A percentile compares a stretch with the other conserved stretches of the same genome.
phyloP scores from a whole-genome alignment of 2,113 vertebrate genomes.

The Crotalus helleri region DNA sequence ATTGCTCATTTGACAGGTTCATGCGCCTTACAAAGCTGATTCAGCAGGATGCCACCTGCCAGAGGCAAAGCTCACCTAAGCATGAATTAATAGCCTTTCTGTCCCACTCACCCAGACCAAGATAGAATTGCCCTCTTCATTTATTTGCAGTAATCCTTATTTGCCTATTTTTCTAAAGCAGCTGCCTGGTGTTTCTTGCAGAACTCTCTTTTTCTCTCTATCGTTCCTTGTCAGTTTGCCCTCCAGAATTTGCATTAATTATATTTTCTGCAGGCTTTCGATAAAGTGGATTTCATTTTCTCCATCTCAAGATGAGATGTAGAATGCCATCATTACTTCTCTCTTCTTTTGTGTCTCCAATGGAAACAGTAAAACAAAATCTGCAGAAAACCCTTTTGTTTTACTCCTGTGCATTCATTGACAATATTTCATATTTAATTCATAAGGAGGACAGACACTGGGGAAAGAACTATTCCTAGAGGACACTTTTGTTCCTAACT shows the following conservation, averaged over 20 bases:
- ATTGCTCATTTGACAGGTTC: neutral
- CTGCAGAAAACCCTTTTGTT: neutral
- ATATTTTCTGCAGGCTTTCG: neutral
- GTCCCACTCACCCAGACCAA: neutral
- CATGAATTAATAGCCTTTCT: neutral
- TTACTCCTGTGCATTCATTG: neutral
- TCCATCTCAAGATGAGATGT: conserved; percentile 7
- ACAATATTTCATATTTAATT: conserved; percentile 24
- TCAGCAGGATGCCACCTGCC: neutral
- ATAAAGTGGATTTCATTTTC: neutral
- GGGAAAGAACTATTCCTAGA: neutral
- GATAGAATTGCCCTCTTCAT: neutral
- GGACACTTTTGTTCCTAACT: neutral
- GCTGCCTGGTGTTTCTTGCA: too few relatives aligned
- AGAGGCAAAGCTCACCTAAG: neutral
- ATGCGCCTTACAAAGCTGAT: neutral
- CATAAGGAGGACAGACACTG: conserved; percentile 11
- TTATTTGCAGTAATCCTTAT: neutral
- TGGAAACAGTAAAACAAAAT: neutral
- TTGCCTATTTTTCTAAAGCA: neutral
- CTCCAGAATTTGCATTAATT: neutral
- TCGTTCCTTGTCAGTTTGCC: too few relatives aligned
- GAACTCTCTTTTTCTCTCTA: neutral
- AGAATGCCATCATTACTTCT: neutral
- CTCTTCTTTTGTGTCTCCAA: conserved; percentile 11